phyloP scores from a whole-genome alignment of 2,888 invertebrate species.

The Hydropsyche betteni region DNA sequence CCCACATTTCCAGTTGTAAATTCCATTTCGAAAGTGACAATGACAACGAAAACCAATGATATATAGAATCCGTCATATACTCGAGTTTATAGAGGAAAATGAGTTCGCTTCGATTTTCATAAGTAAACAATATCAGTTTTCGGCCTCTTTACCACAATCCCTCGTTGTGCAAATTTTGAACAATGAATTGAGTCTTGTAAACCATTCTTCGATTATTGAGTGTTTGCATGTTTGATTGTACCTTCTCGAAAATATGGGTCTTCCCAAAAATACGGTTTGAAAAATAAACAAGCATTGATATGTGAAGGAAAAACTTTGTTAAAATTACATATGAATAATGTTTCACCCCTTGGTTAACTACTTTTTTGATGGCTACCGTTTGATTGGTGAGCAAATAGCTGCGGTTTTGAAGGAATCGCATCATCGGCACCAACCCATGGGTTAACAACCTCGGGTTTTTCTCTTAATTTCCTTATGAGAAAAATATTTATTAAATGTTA shows the following conservation, averaged over 20 bases:
- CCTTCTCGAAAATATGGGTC: no score
- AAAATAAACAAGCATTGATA: slow-evolving; percentile 9
- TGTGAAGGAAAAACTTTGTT: background rate
- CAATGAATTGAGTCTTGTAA: no score
- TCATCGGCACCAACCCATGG: background rate
- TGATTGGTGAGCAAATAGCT: background rate
- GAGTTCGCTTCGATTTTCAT: no score
- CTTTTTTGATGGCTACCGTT: background rate
- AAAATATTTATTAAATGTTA: background rate
- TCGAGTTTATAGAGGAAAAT: no score
- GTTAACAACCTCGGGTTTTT: slow-evolving; percentile 13
- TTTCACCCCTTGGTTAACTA: background rate
- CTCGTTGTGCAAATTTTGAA: no score
- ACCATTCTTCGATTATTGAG: no score
- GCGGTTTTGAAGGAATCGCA: slow-evolving; percentile 7
- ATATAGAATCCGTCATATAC: no score
- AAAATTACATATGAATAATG: background rate
- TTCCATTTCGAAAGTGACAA: no score
- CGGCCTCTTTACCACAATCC: no score
- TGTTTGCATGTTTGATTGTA: no score
- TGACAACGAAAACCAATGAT: no score
- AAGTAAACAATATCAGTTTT: no score
- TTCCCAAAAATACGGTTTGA: slow-evolving; percentile 9
- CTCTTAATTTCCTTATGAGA: background rate
- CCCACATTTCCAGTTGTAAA: background rate